phyloP scores from a whole-genome alignment of 2,888 invertebrate genomes.

The Epinotia demarniana region DNA sequence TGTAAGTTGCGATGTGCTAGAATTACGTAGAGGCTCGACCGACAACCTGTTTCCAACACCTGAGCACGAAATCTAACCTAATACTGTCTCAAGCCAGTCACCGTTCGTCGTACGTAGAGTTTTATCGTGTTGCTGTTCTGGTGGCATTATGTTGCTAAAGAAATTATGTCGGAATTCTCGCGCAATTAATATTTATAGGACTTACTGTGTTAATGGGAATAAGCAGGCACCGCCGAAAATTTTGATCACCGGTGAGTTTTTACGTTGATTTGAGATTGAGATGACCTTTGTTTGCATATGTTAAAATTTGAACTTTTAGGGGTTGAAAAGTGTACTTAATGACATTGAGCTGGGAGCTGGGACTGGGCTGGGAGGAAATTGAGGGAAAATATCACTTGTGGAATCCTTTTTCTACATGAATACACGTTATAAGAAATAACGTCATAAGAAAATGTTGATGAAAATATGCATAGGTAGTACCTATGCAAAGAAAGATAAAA shows the following conservation, averaged over 20 bases:
- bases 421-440: no score
- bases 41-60: constrained; percentile 66
- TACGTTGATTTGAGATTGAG: not conserved
- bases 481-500: no score
- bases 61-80: constrained; percentile 55
- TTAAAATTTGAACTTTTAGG: no score
- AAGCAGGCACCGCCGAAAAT: constrained; percentile 78
- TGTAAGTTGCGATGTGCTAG: constrained; percentile 29
- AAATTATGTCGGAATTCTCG: constrained; percentile 62
- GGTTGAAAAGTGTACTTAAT: no score
- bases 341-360: no score
- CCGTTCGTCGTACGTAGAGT: constrained; percentile 62
- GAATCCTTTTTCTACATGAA: no score
- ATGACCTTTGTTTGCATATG: no score
- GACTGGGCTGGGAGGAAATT: no score
- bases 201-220: constrained; percentile 61
- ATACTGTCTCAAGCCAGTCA: constrained; percentile 61
- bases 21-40: constrained; percentile 48
- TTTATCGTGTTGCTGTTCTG: constrained; percentile 60
- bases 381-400: no score
- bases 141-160: constrained; percentile 64
- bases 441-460: no score
- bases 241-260: constrained; percentile 83
- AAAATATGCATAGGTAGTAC: no score
- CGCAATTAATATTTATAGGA: constrained; percentile 60